Base-by-base conservation (phyloP, 2,113 vertebrate genomes). In the Atrichornis clamosus region DNA sequence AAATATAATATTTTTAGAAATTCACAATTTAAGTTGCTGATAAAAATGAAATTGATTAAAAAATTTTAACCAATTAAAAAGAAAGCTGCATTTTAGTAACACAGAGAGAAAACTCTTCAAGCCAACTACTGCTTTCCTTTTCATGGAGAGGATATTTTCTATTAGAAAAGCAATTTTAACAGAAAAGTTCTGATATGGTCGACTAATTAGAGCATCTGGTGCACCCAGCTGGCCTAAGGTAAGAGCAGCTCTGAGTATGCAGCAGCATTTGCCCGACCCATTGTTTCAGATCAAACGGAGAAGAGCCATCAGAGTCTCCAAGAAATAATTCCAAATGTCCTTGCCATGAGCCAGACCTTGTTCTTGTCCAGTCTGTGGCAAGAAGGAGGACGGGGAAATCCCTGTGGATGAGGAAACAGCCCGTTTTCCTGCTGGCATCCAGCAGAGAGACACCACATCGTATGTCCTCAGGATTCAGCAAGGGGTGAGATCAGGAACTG, bases 151-250 rank as follows among this genome's bases (percentile, higher is more conserved):
- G 74, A 68, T 67, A 89, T 87, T 95, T 96, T 87, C 73, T 79
- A 33, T 68, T 62, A 91, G 77, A 56, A 89, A 95, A 84, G 35
- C 47, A 78, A 75, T 93, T 94, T 93, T 60, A 75, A 63, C 52
- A 68, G 81, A 52, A 89, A 84, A 91, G 24, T 85, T 87, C 37
- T 65, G 91, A 49, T 91, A 91, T 35, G 91, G 91, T 96, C 84
- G 64, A 10, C 70, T 97, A 94, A 87, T 80, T 79, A 91, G 80
- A 95, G 94, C 94, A 95, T 93, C 94, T 95, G 93, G 86, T 95
- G 56, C 80, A 87, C 87, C 74, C 89, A 91, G 84, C 91, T 96
- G 93, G 91, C 81, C 84, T 65, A 95, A 94, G 95, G 94, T 95
- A 91, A 87, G 70, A 85, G 69, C 72, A 90, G 19, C 70, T 69